These are phyloP conservation scores for Cyrtorhinus lividipennis DNA, from an alignment of 1,140 invertebrate genomes.

Conservation along the genomic window DNA sequence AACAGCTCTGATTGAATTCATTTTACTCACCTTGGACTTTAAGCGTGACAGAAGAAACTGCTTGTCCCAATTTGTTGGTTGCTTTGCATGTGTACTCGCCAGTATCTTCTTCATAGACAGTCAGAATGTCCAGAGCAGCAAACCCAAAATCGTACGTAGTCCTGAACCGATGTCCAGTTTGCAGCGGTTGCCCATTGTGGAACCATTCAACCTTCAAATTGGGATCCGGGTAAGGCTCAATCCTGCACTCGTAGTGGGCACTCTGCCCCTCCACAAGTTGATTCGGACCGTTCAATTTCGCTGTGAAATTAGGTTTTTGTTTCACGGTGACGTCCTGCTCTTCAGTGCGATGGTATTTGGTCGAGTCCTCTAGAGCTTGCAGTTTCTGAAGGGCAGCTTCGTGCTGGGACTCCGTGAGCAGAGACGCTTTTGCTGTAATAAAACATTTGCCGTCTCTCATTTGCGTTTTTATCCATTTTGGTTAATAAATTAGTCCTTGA, in stretches of 20 bases:
- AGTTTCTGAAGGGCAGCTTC: constrained; percentile 76
- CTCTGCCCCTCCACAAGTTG: constrained; percentile 72
- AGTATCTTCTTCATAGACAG: constrained; percentile 84
- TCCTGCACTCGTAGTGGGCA: constrained; percentile 89
- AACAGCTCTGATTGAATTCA: no score
- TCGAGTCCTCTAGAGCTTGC: constrained; percentile 68
- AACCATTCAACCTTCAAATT: constrained; percentile 89
- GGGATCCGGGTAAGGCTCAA: constrained; percentile 90
- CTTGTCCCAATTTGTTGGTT: constrained; percentile 72
- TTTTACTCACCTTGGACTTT: constrained; percentile 71
- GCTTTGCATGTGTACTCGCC: constrained; percentile 84
- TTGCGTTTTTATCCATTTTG: no score
- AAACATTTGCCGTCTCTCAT: no score
- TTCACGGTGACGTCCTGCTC: constrained; percentile 66
- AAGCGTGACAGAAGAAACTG: constrained; percentile 61
- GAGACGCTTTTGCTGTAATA: constrained; percentile 50
- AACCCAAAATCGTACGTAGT: constrained; percentile 92
- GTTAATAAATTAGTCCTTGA: no score
- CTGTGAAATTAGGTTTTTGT: constrained; percentile 71
- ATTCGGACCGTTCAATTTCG: constrained; percentile 67
- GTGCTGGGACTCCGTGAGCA: constrained; percentile 78
- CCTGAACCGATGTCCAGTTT: constrained; percentile 78
- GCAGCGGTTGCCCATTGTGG: constrained; percentile 80
- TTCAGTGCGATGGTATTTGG: constrained; percentile 60
- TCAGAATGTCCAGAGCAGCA: constrained; percentile 80